Evolutionary conservation across 2,113 vertebrate species (phyloP).

Genomic region (Lepisosteus oculatus): DNA sequence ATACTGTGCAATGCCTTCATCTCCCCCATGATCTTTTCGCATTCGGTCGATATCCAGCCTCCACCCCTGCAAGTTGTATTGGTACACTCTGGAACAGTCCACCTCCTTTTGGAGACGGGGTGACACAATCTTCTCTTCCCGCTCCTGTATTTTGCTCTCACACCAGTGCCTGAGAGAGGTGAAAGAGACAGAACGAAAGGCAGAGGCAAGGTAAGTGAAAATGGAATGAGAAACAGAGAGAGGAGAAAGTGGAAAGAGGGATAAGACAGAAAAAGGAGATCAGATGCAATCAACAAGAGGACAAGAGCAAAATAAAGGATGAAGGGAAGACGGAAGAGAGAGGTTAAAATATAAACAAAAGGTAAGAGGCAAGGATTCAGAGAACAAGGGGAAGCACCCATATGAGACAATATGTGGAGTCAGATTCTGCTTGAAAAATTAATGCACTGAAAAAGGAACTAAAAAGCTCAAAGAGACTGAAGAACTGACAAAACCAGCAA

Average conservation of each 20-base stretch:
- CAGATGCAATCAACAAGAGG: no score
- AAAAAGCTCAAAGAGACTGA: no score
- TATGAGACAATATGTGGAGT: no score
- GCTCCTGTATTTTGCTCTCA: conserved; percentile 54
- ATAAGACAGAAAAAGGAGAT: not conserved
- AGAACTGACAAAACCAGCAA: no score
- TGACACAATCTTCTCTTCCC: conserved; percentile 57
- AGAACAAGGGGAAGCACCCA: no score
- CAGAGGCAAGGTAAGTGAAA: not conserved
- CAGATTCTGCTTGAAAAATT: no score
- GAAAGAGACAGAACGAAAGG: not conserved
- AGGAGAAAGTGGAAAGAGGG: not conserved
- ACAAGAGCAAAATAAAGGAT: no score
- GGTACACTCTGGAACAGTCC: conserved; percentile 73
- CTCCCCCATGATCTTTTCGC: conserved; percentile 45
- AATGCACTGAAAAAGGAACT: no score
- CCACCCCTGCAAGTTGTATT: conserved; percentile 76
- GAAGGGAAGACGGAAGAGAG: no score
- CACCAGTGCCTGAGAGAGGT: conserved; percentile 74
- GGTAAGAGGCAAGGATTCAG: no score
- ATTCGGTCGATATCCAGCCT: conserved; percentile 67
- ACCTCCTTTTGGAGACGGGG: conserved; percentile 69
- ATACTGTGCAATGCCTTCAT: conserved; percentile 48
- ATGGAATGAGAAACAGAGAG: not conserved
- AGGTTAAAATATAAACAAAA: no score